Conservation (phyloP, 2,888 invertebrate genomes). For the Hirtodrosophila histrioides region DNA sequence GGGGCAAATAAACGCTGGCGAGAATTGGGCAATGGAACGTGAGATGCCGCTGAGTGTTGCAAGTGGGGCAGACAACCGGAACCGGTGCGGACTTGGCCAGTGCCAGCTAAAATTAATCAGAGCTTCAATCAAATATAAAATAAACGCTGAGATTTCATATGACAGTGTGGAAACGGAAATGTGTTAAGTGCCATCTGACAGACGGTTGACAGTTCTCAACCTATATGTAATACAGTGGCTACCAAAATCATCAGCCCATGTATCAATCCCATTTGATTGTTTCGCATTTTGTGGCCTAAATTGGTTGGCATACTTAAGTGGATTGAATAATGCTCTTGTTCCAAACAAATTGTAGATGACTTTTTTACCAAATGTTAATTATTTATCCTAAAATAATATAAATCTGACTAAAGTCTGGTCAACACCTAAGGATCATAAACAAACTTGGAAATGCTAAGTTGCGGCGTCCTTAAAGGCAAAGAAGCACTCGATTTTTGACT, state of each 20-base stretch:
- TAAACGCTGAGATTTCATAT: constrained; percentile 70
- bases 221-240: constrained; percentile 1
- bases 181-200: constrained; percentile 55
- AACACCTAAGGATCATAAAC: too few species aligned
- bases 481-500: too few species aligned
- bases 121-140: constrained; percentile 77
- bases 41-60: constrained; percentile 28
- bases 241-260: neutral
- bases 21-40: constrained; percentile 60
- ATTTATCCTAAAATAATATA: too few species aligned
- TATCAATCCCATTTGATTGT: constrained; percentile 25
- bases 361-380: too few species aligned
- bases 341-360: too few species aligned
- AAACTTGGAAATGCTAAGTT: too few species aligned
- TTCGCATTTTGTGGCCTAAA: constrained; percentile 16
- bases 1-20: constrained; percentile 35
- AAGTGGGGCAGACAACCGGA: constrained; percentile 9
- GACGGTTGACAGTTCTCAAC: constrained; percentile 34
- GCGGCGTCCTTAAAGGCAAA: too few species aligned
- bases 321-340: neutral
- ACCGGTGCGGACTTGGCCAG: constrained; percentile 4
- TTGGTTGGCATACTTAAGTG: neutral
- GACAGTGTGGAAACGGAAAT: constrained; percentile 54
- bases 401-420: too few species aligned
- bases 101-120: constrained; percentile 70